Base-by-base conservation (phyloP, 2,888 invertebrate species). In the Melanophora roralis region DNA sequence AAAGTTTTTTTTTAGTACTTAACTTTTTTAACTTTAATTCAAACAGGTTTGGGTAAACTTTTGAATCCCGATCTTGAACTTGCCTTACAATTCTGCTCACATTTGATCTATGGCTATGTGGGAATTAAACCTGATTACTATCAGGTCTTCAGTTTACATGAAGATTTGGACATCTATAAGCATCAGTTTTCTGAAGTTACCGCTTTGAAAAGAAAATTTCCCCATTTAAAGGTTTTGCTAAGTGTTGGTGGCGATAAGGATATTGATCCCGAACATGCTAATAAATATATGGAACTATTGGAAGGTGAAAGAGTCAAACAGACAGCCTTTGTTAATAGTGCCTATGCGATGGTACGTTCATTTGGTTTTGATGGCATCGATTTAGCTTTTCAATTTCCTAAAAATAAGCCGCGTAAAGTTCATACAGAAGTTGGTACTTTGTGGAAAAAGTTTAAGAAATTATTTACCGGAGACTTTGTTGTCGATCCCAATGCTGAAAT, bases 331-430 rank as follows among this genome's bases (percentile, higher is more conserved):
- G 93, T 95, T 21, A 94, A 94, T 86, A 95, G 95, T 0, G 94
- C 93, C 0, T 92, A 93, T 21, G 89, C 93, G 0, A 84, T 96
- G 45, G 91, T 95, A n/a, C 94, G 93, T 82, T 94, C 94, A 73
- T 94, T 95, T 85, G 93, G 94, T 12, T 97, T 97, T 84, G 97
- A 97, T 88, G 97, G 97, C 1, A 91, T 97, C 47, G 97, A 97
- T 88, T 91, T 97, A 34, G 94, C 94, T 1, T 97, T 96, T 95
- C 94, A 96, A 89, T 95, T 96, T 90, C 94, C 96, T 1, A 92
- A 92, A 62, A 92, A 93, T 81, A 95, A 94, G 87, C 94, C 95
- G 21, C 94, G 95, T 90, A 95, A 95, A 90, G 92, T 95, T 77
- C 93, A 89, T 45, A 91, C 93, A 45, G 92, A 92, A 3, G 88